Evolutionary conservation across 2,888 invertebrate genomes (phyloP).

Genomic region (Dasypolia templi): DNA sequence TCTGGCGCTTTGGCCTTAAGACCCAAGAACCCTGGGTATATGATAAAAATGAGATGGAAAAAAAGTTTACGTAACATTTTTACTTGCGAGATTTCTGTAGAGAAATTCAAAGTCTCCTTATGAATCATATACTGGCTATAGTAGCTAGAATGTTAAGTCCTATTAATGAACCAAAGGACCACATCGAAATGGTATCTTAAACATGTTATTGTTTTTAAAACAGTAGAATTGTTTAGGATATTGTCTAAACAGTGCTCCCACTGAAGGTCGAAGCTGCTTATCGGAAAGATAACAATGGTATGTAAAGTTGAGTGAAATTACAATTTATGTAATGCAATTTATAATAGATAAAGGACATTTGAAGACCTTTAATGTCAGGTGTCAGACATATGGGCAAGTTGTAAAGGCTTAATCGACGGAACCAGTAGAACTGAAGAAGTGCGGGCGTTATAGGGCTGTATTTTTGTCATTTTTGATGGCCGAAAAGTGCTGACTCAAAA

Average conservation of each 20-base stretch:
- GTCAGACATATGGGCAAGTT: background rate
- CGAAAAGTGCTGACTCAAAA: background rate
- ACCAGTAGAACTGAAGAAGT: background rate
- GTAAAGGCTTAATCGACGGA: background rate
- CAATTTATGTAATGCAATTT: conserved; percentile 37
- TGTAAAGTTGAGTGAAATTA: conserved; percentile 32
- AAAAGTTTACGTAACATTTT: background rate
- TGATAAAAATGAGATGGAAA: background rate
- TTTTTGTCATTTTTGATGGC: background rate
- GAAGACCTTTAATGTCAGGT: too few species aligned
- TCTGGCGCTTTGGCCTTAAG: too few species aligned
- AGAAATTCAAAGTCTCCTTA: background rate
- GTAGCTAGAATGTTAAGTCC: background rate
- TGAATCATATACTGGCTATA: background rate
- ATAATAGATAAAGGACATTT: conserved; percentile 17
- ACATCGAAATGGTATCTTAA: background rate
- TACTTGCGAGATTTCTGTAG: background rate
- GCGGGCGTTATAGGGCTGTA: background rate
- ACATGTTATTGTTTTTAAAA: conserved; percentile 37
- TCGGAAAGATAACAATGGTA: conserved; percentile 46
- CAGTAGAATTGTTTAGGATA: conserved; percentile 45
- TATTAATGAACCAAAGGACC: conserved; percentile 2
- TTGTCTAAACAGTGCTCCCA: conserved; percentile 23
- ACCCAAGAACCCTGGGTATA: too few species aligned
- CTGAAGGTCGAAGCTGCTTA: conserved; percentile 53